These are phyloP conservation scores for Pycnomerus fuliginosus DNA, from an alignment of 2,888 invertebrate species.

Conservation along the genomic window DNA sequence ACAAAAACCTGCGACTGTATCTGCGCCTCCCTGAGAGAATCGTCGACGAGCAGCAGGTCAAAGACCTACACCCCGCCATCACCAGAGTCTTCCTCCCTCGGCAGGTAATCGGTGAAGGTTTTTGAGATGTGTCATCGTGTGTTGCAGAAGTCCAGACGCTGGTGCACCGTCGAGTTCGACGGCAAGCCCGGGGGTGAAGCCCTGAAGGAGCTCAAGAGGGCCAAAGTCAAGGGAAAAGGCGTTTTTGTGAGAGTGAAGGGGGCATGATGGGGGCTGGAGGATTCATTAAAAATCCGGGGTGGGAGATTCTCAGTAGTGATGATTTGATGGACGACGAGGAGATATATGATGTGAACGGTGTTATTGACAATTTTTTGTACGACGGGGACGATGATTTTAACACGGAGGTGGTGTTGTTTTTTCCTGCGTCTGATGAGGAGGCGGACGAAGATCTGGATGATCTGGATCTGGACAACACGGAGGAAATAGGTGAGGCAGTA, in stretches of 20 bases:
- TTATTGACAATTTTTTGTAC: constrained; percentile 4
- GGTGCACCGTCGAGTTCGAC: constrained; percentile 39
- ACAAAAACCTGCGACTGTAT: constrained; percentile 35
- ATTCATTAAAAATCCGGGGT: constrained; percentile 15
- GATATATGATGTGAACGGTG: too few species aligned
- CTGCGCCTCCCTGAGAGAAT: constrained; percentile 44
- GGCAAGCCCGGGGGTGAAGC: constrained; percentile 28
- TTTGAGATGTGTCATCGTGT: neutral
- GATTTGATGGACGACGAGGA: constrained; percentile 15
- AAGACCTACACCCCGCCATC: constrained; percentile 44
- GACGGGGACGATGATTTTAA: constrained; percentile 4
- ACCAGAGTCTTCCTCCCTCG: constrained; percentile 38
- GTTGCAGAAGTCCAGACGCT: constrained; percentile 40
- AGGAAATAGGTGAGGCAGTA: too few species aligned
- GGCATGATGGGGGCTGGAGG: constrained; percentile 18
- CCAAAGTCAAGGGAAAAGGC: constrained; percentile 36
- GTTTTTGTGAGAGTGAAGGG: constrained; percentile 24
- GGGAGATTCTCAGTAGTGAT: constrained; percentile 8
- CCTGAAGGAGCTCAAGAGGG: constrained; percentile 27
- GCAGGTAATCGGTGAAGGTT: constrained; percentile 33
- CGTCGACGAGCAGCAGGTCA: constrained; percentile 39
- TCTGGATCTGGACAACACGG: too few species aligned
- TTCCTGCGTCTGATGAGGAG: neutral
- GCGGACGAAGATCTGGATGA: constrained; percentile 6
- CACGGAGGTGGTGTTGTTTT: constrained; percentile 4